Base-by-base conservation (phyloP, 2,888 invertebrate species). In the Drosophila setosimentum region DNA sequence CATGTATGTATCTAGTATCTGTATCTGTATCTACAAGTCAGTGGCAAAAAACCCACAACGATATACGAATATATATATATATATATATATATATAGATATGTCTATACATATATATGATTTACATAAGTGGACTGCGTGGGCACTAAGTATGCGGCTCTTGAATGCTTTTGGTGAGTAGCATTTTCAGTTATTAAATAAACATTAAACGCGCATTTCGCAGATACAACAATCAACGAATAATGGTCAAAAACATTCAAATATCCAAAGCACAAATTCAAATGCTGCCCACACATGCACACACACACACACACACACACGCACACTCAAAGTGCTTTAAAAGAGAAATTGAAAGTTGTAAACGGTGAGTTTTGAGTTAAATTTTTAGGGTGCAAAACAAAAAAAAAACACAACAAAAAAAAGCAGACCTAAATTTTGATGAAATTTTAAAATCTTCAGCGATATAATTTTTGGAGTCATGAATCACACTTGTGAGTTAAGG, bases 71-170 rank as follows among this genome's bases (percentile, higher is more conserved):
- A 58, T n/a, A 24, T 29, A 57, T 27, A 49, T 40, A 61, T 27
- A 16, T 33, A 55, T 35, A 42, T 1, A 11, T 51, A 45, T 45
- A 59, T 37, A 73, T 13, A 49, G 24, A 57, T 18, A 55, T 35
- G 32, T 33, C 3, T 42, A n/a, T 63, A 37, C 35, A 50, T 45
- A 11, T 24, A 29, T 51, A 48, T 49, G 11, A 10, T 40, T 27
- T 35, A 32, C 59, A 51, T 40, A 80, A 76, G 64, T 71, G 71
- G 58, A 63, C 77, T 63, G 66, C 86, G 84, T 85, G 84, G 84
- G 84, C 84, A 70, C 79, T 89, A 85, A 85, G 89, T 85, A 89
- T 89, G 74, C 82, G 87, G 10, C 75, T 76, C 71, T 78, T 78
- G 80, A 78, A 54, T 60, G 72, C 21, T 57, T 58, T n/a, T n/a